Evolutionary conservation across 2,797 vertebrate species (phyloP).

Genomic region (Clarias platycephalus): DNA sequence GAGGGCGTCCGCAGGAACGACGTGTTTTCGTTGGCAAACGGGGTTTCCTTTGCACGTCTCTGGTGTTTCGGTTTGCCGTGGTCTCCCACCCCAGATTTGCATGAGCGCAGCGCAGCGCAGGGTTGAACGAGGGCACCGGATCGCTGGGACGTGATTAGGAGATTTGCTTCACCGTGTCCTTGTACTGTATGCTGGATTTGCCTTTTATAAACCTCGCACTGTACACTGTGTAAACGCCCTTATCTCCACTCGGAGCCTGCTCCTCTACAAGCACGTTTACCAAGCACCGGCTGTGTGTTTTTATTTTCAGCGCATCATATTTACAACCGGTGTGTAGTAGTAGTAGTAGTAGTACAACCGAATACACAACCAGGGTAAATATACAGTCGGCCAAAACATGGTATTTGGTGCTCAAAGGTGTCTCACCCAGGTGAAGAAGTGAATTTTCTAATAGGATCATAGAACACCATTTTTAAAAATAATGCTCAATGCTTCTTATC

Average conservation of each 20-base stretch:
- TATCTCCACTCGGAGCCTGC: constrained; percentile 6
- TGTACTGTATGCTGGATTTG: not conserved
- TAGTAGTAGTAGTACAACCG: not conserved
- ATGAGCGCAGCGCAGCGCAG: constrained; percentile 28
- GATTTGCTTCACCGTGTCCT: constrained; percentile 21
- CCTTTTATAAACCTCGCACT: not conserved
- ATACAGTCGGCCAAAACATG: not conserved
- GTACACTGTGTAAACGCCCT: constrained; percentile 27
- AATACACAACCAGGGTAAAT: not conserved
- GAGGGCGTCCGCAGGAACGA: constrained; percentile 64
- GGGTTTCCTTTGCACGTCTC: constrained; percentile 60
- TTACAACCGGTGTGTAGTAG: not conserved
- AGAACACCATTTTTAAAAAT: too few relatives aligned
- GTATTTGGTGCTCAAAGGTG: too few relatives aligned
- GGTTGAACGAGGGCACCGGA: constrained; percentile 47
- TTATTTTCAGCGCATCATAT: constrained; percentile 2
- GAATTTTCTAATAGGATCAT: too few relatives aligned
- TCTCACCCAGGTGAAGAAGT: too few relatives aligned
- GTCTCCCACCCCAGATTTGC: constrained; percentile 41
- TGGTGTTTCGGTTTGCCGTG: constrained; percentile 69
- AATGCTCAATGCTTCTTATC: too few relatives aligned
- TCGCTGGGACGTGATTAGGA: constrained; percentile 29
- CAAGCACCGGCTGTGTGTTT: constrained; percentile 7
- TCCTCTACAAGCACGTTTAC: not conserved
- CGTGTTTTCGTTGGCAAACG: constrained; percentile 61